Conservation (phyloP, 2,113 vertebrate species). For the Isichthys henryi region DNA sequence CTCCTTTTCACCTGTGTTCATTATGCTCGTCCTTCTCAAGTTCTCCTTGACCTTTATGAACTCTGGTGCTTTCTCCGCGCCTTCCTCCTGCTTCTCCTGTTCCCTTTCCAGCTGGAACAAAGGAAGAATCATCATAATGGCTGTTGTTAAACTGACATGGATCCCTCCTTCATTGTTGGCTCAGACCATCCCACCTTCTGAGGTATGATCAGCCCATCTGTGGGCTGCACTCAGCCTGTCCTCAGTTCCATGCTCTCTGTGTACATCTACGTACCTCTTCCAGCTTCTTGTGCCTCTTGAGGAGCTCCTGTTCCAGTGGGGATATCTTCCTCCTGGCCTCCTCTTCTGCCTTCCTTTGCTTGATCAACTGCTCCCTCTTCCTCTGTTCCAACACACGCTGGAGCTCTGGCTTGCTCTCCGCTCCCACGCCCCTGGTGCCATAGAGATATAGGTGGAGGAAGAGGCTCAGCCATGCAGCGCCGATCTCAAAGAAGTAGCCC, state of each 20-base stretch:
- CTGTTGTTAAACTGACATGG: neutral
- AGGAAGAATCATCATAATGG: conserved; percentile 10
- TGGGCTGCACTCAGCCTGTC: neutral
- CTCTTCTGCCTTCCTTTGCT: conserved; percentile 79
- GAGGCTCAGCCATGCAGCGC: neutral
- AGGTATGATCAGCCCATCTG: neutral
- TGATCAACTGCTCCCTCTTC: conserved; percentile 77
- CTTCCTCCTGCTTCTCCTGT: conserved; percentile 56
- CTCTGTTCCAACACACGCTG: conserved; percentile 85
- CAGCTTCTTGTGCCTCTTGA: conserved; percentile 79
- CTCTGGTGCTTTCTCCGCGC: conserved; percentile 74
- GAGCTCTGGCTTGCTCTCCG: conserved; percentile 84
- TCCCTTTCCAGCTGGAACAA: conserved; percentile 73
- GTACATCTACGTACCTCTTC: conserved; percentile 65
- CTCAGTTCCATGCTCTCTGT: neutral
- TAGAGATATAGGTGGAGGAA: neutral
- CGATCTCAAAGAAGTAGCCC: neutral
- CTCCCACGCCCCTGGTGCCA: conserved; percentile 50
- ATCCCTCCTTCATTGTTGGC: neutral
- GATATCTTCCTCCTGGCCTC: conserved; percentile 78
- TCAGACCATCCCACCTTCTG: neutral
- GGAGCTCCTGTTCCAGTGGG: conserved; percentile 84
- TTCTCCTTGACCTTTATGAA: conserved; percentile 93
- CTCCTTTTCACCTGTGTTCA: conserved; percentile 62
- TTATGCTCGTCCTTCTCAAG: conserved; percentile 69